Evolutionary conservation across 2,797 vertebrate genomes (phyloP).

Genomic region (Sebastes minor): DNA sequence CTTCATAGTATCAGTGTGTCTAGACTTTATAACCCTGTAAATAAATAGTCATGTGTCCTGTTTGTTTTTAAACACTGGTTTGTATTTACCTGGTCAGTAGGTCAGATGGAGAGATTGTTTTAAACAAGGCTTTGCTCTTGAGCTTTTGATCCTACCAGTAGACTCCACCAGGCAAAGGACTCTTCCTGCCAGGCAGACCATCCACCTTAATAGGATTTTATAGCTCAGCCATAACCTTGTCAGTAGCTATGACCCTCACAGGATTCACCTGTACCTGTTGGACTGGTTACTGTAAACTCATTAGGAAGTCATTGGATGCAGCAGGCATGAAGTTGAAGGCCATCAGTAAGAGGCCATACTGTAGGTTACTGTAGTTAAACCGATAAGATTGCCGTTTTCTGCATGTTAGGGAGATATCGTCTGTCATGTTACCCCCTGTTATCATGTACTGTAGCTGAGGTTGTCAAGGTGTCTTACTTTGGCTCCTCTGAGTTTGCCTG

Average conservation of each 20-base stretch:
- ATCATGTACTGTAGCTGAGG: constrained; percentile 5
- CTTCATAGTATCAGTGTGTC: background rate
- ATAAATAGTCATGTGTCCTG: background rate
- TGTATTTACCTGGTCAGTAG: constrained; percentile 13
- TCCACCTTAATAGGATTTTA: constrained; percentile 57
- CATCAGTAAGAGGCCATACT: background rate
- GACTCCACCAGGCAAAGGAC: constrained; percentile 8
- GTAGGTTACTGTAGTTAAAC: background rate
- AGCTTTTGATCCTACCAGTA: constrained; percentile 45
- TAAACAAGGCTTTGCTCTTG: constrained; percentile 47
- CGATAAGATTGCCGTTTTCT: background rate
- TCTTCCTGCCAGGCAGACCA: constrained; percentile 2
- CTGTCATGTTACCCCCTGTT: background rate
- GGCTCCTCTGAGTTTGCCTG: constrained; percentile 12
- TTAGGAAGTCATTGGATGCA: background rate
- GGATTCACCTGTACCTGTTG: constrained; percentile 13
- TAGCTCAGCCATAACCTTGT: constrained; percentile 43
- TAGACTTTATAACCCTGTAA: background rate
- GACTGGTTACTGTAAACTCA: background rate
- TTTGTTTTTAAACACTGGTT: background rate
- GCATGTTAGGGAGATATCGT: background rate
- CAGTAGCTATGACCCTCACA: constrained; percentile 10
- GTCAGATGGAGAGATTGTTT: constrained; percentile 33
- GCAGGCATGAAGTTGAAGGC: background rate
- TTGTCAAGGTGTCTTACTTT: constrained; percentile 1